These are phyloP conservation scores for Homarus americanus DNA, from an alignment of 1,140 invertebrate genomes.

Conservation along the genomic window DNA sequence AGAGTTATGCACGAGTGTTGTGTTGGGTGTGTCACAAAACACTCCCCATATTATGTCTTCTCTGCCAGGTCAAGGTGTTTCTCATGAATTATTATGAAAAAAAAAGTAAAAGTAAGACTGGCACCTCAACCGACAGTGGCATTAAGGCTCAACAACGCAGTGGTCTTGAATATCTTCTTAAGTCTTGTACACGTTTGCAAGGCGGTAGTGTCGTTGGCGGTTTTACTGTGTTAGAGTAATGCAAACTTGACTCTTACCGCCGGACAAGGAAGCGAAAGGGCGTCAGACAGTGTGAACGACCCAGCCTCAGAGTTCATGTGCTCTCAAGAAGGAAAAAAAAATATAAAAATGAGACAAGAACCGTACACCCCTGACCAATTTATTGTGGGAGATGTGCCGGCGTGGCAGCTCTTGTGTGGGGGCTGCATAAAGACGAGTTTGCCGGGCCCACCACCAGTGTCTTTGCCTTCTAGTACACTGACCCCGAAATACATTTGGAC, in stretches of 20 bases:
- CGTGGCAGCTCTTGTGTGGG: neutral
- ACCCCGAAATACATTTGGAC: constrained; percentile 68
- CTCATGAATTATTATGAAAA: constrained; percentile 27
- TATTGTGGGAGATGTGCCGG: constrained; percentile 20
- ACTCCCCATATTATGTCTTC: no score
- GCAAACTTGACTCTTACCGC: constrained; percentile 25
- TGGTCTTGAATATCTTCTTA: constrained; percentile 16
- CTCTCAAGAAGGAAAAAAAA: constrained; percentile 39
- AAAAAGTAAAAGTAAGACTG: constrained; percentile 57
- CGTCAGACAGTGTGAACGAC: constrained; percentile 31
- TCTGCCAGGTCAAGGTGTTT: constrained; percentile 51
- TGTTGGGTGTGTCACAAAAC: no score
- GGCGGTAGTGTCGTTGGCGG: constrained; percentile 11
- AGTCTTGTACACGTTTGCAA: constrained; percentile 37
- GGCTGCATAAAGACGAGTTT: constrained; percentile 28
- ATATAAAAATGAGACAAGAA: constrained; percentile 63
- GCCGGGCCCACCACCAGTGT: neutral
- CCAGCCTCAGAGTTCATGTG: constrained; percentile 1
- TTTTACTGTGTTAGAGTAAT: neutral
- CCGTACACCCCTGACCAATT: constrained; percentile 70
- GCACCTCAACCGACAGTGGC: constrained; percentile 13
- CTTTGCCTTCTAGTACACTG: constrained; percentile 69
- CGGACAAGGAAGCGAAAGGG: constrained; percentile 53
- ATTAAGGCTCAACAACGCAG: constrained; percentile 20
- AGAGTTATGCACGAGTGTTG: no score